Evolutionary conservation across 2,113 vertebrate species (phyloP).

Genomic region (Larimichthys crocea): DNA sequence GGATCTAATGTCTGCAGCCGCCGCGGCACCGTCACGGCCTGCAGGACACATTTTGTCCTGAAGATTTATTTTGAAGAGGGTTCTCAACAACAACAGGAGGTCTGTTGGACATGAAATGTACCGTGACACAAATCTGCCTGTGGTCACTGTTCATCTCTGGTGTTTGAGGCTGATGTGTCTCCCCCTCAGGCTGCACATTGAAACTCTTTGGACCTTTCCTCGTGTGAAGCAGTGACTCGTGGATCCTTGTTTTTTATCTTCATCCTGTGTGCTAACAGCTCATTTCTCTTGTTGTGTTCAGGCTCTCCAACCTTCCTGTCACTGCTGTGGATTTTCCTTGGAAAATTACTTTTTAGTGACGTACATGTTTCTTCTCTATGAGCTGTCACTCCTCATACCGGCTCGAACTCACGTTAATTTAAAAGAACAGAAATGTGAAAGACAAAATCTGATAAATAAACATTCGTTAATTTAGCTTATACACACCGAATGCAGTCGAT

Average conservation of each 20-base stretch:
- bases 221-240: background rate
- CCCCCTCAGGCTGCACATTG: background rate
- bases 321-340: background rate
- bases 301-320: background rate
- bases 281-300: background rate
- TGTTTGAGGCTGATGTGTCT: constrained; percentile 1
- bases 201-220: background rate
- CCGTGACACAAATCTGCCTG: constrained; percentile 18
- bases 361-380: background rate
- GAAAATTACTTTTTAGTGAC: background rate
- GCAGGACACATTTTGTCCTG: background rate
- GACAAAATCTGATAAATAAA: background rate
- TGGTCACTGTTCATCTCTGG: constrained; percentile 13
- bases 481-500: background rate
- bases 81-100: background rate
- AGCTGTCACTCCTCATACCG: background rate
- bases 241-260: background rate
- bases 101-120: constrained; percentile 18
- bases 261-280: background rate
- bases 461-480: background rate
- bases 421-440: background rate
- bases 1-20: background rate
- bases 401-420: background rate
- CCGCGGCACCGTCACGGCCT: background rate
- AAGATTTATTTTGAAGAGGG: background rate